These are phyloP conservation scores for Eilema griseolum DNA, from an alignment of 2,888 invertebrate species.

Conservation along the genomic window DNA sequence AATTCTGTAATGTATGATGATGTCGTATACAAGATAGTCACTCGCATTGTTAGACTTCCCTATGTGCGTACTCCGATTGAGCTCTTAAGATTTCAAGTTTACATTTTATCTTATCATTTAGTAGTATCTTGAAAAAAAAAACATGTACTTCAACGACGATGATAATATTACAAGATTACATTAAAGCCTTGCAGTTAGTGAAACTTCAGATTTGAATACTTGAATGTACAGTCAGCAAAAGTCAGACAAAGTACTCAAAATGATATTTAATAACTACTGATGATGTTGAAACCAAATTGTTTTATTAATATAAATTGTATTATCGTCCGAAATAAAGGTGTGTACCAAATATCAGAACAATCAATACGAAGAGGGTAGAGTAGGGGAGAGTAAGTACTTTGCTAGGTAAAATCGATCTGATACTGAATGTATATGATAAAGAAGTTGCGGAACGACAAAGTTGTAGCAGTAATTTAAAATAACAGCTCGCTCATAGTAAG, in stretches of 20 bases:
- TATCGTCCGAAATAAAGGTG: too few relatives aligned
- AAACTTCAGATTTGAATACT: background rate
- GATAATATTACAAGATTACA: conserved; percentile 6
- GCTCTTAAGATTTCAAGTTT: conserved; percentile 8
- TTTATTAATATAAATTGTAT: too few relatives aligned
- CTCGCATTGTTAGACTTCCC: background rate
- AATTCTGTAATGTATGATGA: background rate
- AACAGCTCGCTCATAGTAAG: conserved; percentile 6
- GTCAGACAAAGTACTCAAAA: too few relatives aligned
- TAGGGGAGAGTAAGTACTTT: too few relatives aligned
- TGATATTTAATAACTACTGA: too few relatives aligned
- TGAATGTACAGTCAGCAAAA: too few relatives aligned
- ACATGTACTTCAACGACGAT: background rate
- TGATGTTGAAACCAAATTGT: too few relatives aligned
- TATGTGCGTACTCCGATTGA: conserved; percentile 12
- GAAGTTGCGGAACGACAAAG: background rate
- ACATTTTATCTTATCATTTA: conserved; percentile 11
- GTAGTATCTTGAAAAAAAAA: conserved; percentile 1
- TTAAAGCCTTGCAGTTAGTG: conserved; percentile 8
- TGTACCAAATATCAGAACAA: too few relatives aligned
- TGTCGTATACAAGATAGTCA: background rate
- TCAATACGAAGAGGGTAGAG: too few relatives aligned
- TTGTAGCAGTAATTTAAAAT: conserved; percentile 7
- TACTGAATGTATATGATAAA: too few relatives aligned
- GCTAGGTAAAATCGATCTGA: too few relatives aligned